Evolutionary conservation across 2,797 vertebrate species (phyloP).

Genomic region (Sebastes hubbsi): DNA sequence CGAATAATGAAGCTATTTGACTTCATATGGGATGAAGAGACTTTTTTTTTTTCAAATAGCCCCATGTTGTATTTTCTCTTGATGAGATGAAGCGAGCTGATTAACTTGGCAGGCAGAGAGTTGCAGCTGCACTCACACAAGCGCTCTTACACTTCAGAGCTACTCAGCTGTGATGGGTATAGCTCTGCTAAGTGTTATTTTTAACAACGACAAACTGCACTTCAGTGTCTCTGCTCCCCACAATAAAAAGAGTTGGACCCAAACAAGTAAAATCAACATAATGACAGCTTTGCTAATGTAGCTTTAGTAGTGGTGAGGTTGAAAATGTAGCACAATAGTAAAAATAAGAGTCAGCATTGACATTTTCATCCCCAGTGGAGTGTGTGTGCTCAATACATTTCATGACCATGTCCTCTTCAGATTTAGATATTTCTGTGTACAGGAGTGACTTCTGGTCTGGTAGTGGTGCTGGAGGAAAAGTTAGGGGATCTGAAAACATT

Average conservation of each 20-base stretch:
- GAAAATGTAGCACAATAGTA: neutral
- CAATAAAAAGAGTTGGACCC: neutral
- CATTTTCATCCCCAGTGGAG: neutral
- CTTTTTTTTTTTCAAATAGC: neutral
- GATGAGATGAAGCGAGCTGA: neutral
- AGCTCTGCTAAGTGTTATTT: neutral
- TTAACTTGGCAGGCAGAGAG: neutral
- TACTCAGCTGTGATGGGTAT: neutral
- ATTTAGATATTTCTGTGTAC: neutral
- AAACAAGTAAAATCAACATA: neutral
- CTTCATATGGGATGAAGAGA: neutral
- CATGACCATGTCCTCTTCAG: neutral
- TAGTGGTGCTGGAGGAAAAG: neutral
- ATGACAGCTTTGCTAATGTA: neutral
- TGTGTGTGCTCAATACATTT: neutral
- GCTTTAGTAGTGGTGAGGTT: neutral
- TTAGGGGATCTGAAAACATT: neutral
- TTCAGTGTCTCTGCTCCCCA: neutral
- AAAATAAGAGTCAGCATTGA: neutral
- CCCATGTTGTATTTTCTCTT: neutral
- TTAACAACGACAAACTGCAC: neutral
- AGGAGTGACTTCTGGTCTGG: neutral
- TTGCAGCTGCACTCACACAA: conserved; percentile 5
- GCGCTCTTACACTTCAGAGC: neutral
- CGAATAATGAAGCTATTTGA: neutral